Percentiles rank a stretch among this genome's conserved stretches.
Conservation (phyloP, 2,888 invertebrate species). For the Escarpia spicata region DNA sequence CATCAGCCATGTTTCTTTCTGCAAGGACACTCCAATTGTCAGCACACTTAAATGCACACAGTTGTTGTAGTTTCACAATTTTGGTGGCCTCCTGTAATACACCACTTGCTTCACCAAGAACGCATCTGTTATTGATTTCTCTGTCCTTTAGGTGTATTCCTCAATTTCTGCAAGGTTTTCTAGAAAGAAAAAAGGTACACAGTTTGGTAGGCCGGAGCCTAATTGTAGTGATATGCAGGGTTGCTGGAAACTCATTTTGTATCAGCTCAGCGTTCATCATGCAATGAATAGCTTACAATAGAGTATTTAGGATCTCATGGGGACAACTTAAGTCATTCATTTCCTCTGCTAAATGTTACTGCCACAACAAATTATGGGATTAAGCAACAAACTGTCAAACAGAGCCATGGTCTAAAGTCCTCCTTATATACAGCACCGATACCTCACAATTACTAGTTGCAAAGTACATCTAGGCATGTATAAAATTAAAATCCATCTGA, state of each 20-base stretch:
- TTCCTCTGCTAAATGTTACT: too few relatives aligned
- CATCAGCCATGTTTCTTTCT: neutral
- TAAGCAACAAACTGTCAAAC: too few relatives aligned
- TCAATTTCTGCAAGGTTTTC: neutral
- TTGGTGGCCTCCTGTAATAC: neutral
- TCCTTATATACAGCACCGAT: neutral
- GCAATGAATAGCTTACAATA: neutral
- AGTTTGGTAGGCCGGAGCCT: neutral
- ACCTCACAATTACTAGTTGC: neutral
- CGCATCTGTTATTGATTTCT: neutral
- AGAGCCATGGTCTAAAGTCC: too few relatives aligned
- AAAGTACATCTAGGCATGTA: neutral
- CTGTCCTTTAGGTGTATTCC: neutral
- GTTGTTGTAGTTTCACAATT: neutral
- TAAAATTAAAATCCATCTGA: neutral
- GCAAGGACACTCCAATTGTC: neutral
- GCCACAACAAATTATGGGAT: too few relatives aligned
- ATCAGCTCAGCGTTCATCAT: neutral
- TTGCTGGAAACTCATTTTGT: neutral
- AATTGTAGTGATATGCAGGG: neutral
- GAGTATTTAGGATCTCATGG: too few relatives aligned
- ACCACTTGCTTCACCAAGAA: neutral
- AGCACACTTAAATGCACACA: neutral
- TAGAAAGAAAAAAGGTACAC: neutral
- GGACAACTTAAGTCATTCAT: too few relatives aligned